Conservation (phyloP, 2,888 invertebrate genomes). For the Thecophora atra region DNA sequence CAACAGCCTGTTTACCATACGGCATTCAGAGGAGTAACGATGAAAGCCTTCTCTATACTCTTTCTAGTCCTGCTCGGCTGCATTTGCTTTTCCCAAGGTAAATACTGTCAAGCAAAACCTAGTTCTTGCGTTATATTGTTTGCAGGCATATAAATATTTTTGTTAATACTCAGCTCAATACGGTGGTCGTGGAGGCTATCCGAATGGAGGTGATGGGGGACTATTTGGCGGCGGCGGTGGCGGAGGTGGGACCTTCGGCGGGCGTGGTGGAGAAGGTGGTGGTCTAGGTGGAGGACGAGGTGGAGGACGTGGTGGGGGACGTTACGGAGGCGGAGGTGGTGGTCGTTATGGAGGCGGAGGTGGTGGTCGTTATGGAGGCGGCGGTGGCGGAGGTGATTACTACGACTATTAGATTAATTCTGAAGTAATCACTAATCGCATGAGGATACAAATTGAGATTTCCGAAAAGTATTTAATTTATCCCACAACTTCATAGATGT, state of each 20-base stretch:
- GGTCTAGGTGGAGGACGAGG: conserved; percentile 13
- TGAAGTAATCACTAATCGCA: too few species aligned
- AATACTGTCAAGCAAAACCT: not conserved
- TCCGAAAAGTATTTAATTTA: too few species aligned
- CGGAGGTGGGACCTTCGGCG: not conserved
- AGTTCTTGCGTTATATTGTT: too few species aligned
- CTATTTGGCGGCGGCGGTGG: not conserved
- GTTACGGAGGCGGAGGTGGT: conserved; percentile 15
- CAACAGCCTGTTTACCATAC: not conserved
- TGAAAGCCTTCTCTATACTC: not conserved
- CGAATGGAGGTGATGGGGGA: not conserved
- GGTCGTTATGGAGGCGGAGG: conserved; percentile 32
- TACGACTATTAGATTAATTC: not conserved
- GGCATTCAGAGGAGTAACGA: not conserved
- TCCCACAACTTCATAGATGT: too few species aligned
- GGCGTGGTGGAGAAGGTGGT: conserved; percentile 22
- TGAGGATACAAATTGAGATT: too few species aligned
- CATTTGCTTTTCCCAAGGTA: conserved; percentile 9
- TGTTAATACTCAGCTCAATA: conserved; percentile 10
- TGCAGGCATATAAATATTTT: not conserved
- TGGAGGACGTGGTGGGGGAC: conserved; percentile 16
- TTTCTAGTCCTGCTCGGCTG: conserved; percentile 6
- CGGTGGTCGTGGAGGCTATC: not conserved
- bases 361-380: conserved; percentile 27
- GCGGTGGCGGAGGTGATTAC: conserved; percentile 23